These are phyloP conservation scores for Alectura lathami DNA, from an alignment of 2,113 vertebrate genomes.

Conservation along the genomic window DNA sequence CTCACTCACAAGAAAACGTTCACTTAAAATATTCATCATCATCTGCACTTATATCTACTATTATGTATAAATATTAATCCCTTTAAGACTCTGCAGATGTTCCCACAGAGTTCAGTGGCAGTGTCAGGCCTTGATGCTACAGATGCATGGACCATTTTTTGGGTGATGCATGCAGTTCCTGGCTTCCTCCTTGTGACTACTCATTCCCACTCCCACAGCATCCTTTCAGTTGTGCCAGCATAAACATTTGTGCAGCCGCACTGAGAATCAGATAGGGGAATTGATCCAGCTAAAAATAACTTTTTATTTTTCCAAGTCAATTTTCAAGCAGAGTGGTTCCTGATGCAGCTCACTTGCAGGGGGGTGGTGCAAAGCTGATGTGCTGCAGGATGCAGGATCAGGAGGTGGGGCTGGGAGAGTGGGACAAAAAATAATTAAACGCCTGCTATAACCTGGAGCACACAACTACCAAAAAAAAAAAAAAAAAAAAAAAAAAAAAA, in stretches of 20 bases:
- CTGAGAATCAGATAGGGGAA: background rate
- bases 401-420: background rate
- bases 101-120: background rate
- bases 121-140: background rate
- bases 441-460: background rate
- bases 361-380: background rate
- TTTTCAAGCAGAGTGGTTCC: background rate
- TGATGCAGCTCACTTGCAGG: background rate
- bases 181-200: background rate
- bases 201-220: background rate
- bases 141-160: background rate
- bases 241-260: background rate
- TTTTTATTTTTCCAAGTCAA: background rate
- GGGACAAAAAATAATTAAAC: background rate
- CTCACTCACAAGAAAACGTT: background rate
- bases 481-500: background rate
- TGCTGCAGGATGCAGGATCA: background rate
- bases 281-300: conserved; percentile 34
- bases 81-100: background rate
- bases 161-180: background rate
- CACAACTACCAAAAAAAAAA: background rate
- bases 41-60: background rate
- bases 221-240: background rate
- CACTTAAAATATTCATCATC: background rate
- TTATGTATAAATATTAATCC: background rate